Evolutionary conservation across 2,888 invertebrate genomes (phyloP).

Genomic region (Ornithoptera alexandrae): DNA sequence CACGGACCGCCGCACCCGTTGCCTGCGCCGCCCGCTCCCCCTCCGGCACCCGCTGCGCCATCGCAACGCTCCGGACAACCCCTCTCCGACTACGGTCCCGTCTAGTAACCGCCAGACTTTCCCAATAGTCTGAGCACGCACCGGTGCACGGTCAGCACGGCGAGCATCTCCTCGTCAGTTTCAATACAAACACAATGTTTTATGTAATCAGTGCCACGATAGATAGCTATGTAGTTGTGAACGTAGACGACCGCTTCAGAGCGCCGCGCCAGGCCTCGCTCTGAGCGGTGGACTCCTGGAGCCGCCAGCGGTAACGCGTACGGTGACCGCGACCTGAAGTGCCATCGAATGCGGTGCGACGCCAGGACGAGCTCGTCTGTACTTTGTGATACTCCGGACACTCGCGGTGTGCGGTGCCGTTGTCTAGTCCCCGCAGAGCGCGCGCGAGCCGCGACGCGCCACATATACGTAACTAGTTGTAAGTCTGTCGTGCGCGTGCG

Average conservation of each 20-base stretch:
- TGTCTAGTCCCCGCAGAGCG: slow-evolving; percentile 63
- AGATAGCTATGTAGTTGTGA: not conserved
- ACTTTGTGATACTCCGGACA: slow-evolving; percentile 15
- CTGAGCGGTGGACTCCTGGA: not conserved
- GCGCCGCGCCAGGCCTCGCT: not conserved
- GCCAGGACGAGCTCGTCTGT: slow-evolving; percentile 9
- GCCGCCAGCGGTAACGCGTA: not conserved
- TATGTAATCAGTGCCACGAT: not conserved
- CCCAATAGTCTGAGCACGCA: not conserved
- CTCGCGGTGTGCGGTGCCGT: slow-evolving; percentile 47
- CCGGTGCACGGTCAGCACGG: slow-evolving; percentile 14
- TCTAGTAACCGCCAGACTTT: slow-evolving; percentile 41
- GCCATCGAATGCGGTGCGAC: slow-evolving; percentile 18
- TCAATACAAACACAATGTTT: not conserved
- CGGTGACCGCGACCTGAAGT: slow-evolving; percentile 8
- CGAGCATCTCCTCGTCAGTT: slow-evolving; percentile 6
- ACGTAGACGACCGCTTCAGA: not conserved
- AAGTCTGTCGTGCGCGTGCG: slow-evolving; percentile 45
- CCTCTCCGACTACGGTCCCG: slow-evolving; percentile 73
- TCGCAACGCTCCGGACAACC: slow-evolving; percentile 67
- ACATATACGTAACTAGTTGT: slow-evolving; percentile 74
- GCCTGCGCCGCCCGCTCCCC: slow-evolving; percentile 32
- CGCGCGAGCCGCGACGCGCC: slow-evolving; percentile 48
- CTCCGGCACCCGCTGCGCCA: slow-evolving; percentile 56
- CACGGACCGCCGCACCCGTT: slow-evolving; percentile 42